These are phyloP conservation scores for Spea multiplicata DNA, from an alignment of 2,113 vertebrate species.

Conservation along the genomic window DNA sequence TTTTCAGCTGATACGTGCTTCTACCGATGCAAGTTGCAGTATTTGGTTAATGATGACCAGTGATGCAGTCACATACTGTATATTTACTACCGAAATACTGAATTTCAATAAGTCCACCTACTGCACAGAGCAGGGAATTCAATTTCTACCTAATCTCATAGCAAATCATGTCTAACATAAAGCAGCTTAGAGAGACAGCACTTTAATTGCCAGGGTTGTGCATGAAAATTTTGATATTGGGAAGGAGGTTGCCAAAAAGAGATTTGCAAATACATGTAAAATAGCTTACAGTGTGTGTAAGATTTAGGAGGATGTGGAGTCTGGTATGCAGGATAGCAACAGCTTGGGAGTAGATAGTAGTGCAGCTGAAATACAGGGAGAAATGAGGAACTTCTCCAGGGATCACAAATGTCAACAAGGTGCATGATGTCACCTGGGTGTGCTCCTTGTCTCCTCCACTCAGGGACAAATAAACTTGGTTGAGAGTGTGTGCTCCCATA, in stretches of 20 bases:
- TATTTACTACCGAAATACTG: constrained; percentile 74
- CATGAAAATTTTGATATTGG: constrained; percentile 67
- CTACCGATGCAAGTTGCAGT: constrained; percentile 74
- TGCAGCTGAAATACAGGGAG: too few species aligned
- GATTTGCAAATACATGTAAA: constrained; percentile 63
- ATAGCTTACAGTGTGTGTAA: neutral
- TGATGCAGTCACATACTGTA: constrained; percentile 64
- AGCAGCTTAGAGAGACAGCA: constrained; percentile 65
- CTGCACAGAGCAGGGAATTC: constrained; percentile 72
- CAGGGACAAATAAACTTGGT: too few species aligned
- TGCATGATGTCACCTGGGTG: too few species aligned
- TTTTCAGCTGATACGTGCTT: constrained; percentile 76
- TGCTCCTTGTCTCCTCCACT: too few species aligned
- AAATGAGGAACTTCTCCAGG: too few species aligned
- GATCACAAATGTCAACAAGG: too few species aligned
- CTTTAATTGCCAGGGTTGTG: constrained; percentile 64
- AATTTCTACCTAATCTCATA: constrained; percentile 70
- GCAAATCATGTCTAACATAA: constrained; percentile 69
- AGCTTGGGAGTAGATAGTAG: too few species aligned
- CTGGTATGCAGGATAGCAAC: too few species aligned
- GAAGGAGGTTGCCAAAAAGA: constrained; percentile 72
- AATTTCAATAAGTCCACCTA: constrained; percentile 62
- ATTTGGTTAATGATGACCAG: constrained; percentile 66
- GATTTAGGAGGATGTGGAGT: too few species aligned
- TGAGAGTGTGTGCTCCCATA: too few species aligned